Conservation (phyloP, 2,113 vertebrate species). For the Oryzias celebensis region DNA sequence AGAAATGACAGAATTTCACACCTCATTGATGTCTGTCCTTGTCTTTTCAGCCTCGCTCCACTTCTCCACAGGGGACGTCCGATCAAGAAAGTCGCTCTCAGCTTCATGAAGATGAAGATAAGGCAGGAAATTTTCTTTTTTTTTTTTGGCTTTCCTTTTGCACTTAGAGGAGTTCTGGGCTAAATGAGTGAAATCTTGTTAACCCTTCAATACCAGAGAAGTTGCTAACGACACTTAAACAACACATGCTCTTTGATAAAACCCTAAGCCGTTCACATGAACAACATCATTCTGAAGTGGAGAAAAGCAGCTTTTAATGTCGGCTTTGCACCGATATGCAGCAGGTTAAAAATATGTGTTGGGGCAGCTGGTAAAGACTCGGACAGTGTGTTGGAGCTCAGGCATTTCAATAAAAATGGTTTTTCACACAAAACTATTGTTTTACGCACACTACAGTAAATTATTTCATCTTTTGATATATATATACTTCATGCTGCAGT, state of each 20-base stretch:
- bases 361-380: too few relatives aligned
- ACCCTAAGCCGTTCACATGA: too few relatives aligned
- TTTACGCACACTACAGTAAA: neutral
- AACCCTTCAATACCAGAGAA: neutral
- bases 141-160: neutral
- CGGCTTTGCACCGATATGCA: too few relatives aligned
- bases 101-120: constrained; percentile 63
- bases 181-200: neutral
- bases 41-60: constrained; percentile 61
- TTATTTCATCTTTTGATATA: neutral
- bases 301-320: too few relatives aligned
- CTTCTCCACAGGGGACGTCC: constrained; percentile 57
- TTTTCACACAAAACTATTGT: too few relatives aligned
- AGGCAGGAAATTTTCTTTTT: constrained; percentile 41
- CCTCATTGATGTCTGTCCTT: neutral
- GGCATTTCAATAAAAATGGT: too few relatives aligned
- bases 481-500: neutral
- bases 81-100: constrained; percentile 56
- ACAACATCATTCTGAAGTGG: too few relatives aligned
- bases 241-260: too few relatives aligned
- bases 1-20: neutral
- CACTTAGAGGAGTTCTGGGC: neutral
- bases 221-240: neutral
- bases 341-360: too few relatives aligned
- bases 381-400: too few relatives aligned